Evolutionary conservation across 2,113 vertebrate species (phyloP), one percentile per base, ranked within the genome.

Genomic region (Tonatia bakeri): DNA sequence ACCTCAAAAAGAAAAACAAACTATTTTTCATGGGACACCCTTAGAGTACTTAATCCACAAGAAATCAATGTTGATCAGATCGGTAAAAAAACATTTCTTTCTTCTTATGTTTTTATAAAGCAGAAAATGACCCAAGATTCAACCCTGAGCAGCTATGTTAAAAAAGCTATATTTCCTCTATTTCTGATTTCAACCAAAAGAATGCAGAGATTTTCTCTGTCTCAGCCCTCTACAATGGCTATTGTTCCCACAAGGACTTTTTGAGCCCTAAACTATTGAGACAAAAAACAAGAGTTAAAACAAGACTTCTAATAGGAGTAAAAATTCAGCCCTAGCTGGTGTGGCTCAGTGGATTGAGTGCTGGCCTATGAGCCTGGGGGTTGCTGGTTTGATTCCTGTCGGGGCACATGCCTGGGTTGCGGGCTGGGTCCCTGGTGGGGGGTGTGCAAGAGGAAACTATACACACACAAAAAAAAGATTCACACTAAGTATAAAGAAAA

Each of bases 161-260:
- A 90, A 91, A 82, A 56, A 31, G 6, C 6, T 73, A 79, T 5
- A 85, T 61, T 79, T 81, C 9, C 11, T 65, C 40, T 61, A 61
- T 43, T 80, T 87, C 38, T 85, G 20, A 17, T 85, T 95, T 94
- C 50, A 93, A 90, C 20, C 20, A n/a, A 70, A 85, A 95, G 59
- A 88, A 61, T 0, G 81, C 0, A 45, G 12, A 65, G 26, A 79
- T 33, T 84, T 90, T 94, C 76, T 95, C 59, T 73, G n/a, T 79
- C 33, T 94, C 67, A 50, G 59, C 50, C 20, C 79, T 12, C 76
- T 20, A 89, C 1, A 72, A 47, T 61, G 36, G 26, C 14, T 82
- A 13, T 26, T 72, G 31, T n/a, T 83, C 9, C 12, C 4, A 61
- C 15, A 89, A 54, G 20, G 19, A 86, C 16, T 94, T 64, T 47